Percentiles rank a stretch among this genome's conserved stretches.
Evolutionary conservation across 2,113 vertebrate species (phyloP).

Genomic region (Nesoenas mayeri): DNA sequence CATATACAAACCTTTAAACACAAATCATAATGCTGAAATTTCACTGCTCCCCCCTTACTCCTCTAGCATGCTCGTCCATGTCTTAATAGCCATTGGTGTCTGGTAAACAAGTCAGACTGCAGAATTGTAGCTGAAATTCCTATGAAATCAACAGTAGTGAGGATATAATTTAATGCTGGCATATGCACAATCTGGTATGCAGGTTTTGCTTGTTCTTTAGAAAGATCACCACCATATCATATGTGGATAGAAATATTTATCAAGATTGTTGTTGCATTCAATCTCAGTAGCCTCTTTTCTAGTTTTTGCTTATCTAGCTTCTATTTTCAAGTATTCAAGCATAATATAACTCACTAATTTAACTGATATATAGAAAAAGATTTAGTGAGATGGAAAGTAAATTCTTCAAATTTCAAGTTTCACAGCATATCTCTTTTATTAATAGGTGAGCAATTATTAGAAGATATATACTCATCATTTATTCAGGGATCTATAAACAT

Average conservation of each 20-base stretch:
- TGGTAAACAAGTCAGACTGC: neutral
- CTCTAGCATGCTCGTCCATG: neutral
- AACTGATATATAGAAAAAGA: neutral
- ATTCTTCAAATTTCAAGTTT: conserved; percentile 6
- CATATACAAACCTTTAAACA: neutral
- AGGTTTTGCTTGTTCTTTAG: neutral
- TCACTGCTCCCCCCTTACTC: neutral
- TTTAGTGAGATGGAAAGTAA: neutral
- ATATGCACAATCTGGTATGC: fast-evolving
- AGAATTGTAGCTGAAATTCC: neutral
- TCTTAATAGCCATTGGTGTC: neutral
- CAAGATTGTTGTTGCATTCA: neutral
- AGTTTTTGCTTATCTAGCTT: neutral
- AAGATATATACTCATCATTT: neutral
- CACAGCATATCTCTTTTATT: neutral
- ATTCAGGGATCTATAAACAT: neutral
- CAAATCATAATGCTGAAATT: neutral
- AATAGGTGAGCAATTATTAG: neutral
- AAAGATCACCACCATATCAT: neutral
- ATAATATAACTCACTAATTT: neutral
- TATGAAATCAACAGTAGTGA: neutral
- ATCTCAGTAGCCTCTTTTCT: neutral
- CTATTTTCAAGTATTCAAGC: neutral
- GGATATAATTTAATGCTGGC: neutral
- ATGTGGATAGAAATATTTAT: fast-evolving